A percentile compares a stretch with the other conserved stretches of the same genome.
phyloP scores from a whole-genome alignment of 2,113 vertebrate genomes.

The Cathartes aura region DNA sequence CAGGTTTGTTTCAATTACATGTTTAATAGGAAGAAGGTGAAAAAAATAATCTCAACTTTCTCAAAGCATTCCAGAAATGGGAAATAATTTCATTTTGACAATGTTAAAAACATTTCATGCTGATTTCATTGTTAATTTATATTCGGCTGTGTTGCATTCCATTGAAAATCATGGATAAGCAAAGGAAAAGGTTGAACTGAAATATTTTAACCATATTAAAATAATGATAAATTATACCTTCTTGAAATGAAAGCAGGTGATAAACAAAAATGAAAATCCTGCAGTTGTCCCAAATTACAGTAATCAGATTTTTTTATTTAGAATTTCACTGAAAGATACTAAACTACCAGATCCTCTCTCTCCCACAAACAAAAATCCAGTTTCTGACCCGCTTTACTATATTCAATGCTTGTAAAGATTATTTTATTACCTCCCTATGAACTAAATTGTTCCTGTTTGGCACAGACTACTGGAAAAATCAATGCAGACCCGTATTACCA shows the following conservation, averaged over 20 bases:
- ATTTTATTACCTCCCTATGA: constrained; percentile 47
- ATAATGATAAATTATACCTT: background rate
- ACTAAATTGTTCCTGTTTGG: constrained; percentile 61
- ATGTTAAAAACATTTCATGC: background rate
- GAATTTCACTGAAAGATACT: background rate
- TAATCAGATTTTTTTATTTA: background rate
- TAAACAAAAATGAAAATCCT: background rate
- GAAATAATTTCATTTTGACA: background rate
- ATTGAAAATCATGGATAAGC: background rate
- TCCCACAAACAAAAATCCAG: background rate
- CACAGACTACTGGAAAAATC: constrained; percentile 63
- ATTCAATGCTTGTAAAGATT: constrained; percentile 15
- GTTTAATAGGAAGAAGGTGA: background rate
- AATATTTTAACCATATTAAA: background rate
- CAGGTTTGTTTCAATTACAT: background rate
- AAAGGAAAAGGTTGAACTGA: background rate
- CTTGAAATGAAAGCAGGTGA: background rate
- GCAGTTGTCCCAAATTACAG: background rate
- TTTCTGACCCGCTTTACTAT: background rate
- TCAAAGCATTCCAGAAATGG: background rate
- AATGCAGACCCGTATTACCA: constrained; percentile 5
- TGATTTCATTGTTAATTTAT: background rate
- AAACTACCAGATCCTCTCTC: background rate
- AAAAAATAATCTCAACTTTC: background rate
- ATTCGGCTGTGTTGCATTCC: background rate